Evolutionary conservation across 2,888 invertebrate species (phyloP).

Genomic region (Lasioglossum marginatum): DNA sequence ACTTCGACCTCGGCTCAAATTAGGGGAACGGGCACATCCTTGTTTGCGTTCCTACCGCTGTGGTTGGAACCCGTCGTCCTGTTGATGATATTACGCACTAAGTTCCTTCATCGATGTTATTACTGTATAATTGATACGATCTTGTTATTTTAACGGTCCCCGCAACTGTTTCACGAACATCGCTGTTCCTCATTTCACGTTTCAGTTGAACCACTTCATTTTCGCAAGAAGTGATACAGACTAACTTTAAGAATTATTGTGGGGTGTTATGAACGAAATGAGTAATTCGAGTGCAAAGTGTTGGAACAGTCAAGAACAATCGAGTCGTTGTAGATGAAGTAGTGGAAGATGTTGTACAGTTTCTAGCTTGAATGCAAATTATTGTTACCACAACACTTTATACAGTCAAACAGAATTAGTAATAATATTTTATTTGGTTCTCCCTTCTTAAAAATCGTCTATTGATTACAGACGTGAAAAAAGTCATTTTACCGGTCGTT

Average conservation of each 20-base stretch:
- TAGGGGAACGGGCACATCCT: background rate
- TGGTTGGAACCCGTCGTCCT: background rate
- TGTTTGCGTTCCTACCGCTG: background rate
- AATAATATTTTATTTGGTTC: too few species aligned
- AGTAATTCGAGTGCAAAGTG: too few species aligned
- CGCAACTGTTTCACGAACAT: background rate
- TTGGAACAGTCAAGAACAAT: too few species aligned
- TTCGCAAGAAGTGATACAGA: background rate
- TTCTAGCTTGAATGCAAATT: too few species aligned
- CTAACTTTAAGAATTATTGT: background rate
- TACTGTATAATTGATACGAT: constrained; percentile 9
- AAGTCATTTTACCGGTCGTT: too few species aligned
- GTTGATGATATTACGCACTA: background rate
- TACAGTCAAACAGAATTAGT: too few species aligned
- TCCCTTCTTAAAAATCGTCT: too few species aligned
- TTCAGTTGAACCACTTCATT: too few species aligned
- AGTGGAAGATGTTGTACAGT: too few species aligned
- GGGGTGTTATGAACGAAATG: background rate
- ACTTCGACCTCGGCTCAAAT: background rate
- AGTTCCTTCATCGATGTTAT: background rate
- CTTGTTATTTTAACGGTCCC: background rate
- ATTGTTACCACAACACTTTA: too few species aligned
- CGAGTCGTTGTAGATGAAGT: too few species aligned
- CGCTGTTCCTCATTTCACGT: background rate
- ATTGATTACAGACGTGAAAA: too few species aligned